These are phyloP conservation scores for Lepidochrysops patricia DNA, from an alignment of 2,888 invertebrate species.

Conservation along the genomic window DNA sequence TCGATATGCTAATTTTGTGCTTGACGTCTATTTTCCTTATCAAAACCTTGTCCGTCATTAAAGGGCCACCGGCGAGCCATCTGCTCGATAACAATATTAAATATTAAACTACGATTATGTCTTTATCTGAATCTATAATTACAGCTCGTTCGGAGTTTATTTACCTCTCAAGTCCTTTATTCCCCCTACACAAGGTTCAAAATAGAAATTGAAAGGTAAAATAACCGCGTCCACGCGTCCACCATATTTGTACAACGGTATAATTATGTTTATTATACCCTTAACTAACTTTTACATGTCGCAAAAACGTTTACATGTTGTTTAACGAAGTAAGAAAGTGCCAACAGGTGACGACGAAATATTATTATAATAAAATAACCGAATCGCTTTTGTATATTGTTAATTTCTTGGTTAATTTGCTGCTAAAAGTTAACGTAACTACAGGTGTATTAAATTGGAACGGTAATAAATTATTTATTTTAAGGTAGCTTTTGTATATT, in stretches of 20 bases:
- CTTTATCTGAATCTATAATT: slow-evolving; percentile 11
- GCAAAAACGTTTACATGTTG: neutral
- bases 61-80: neutral
- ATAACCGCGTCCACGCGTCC: no score
- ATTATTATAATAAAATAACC: neutral
- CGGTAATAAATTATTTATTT: neutral
- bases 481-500: neutral
- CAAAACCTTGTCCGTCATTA: neutral
- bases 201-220: no score
- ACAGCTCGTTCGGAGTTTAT: no score
- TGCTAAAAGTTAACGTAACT: neutral
- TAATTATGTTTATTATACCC: slow-evolving; percentile 6
- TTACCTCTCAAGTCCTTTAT: no score
- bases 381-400: neutral
- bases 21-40: slow-evolving; percentile 10
- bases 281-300: slow-evolving; percentile 1
- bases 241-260: slow-evolving; percentile 6
- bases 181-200: no score
- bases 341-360: neutral
- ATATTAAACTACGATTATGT: slow-evolving; percentile 12
- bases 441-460: neutral
- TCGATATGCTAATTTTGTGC: slow-evolving; percentile 5
- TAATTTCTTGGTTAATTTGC: no score
- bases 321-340: neutral
- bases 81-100: slow-evolving; percentile 13